Base-by-base conservation (phyloP, 2,888 invertebrate species). In the Heliconius aoede region DNA sequence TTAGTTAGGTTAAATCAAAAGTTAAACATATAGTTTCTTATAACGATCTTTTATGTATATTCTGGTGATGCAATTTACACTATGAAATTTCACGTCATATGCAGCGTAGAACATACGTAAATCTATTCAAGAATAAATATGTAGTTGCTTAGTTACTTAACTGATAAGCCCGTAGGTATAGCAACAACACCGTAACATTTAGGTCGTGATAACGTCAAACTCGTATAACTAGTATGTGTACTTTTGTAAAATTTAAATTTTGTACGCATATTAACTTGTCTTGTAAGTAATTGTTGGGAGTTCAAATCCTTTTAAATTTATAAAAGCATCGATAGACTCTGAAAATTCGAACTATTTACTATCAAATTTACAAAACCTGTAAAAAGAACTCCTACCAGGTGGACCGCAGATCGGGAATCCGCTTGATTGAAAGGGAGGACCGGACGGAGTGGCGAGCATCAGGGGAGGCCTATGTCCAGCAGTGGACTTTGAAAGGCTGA, bases 31-130 rank as follows among this genome's bases (percentile, higher is more conserved):
- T 51, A 51, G 13, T 0, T 15, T 60, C 18, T 61, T 62, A 26
- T 61, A 9, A 61, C 15, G 46, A 67, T 4, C 18, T 78, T 76
- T 79, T 67, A 68, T 67, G 13, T 74, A 26, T 58, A 68, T 60
- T 46, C 73, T 30, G 28, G 51, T 71, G 73, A 69, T 64, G 68
- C 60, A 78, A 55, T 73, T 72, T 72, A 46, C 73, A 76, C 51
- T 9, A 36, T 55, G 32, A 68, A 24, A 74, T 21, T 58, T n/a
- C 51, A 73, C 60, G 73, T 72, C 67, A 62, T 71, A 1, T 21
- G 11, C 3, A 36, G 26, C 40, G 72, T 72, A 40, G 32, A 24
- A 24, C 26, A 18, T 72, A 40, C 72, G 72, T 72, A 72, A 72
- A 60, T 60, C 72, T 26, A 26, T 28, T 21, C 13, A 72, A 40